Conservation (phyloP, 2,888 invertebrate genomes). For the Drosophila percnosoma region DNA sequence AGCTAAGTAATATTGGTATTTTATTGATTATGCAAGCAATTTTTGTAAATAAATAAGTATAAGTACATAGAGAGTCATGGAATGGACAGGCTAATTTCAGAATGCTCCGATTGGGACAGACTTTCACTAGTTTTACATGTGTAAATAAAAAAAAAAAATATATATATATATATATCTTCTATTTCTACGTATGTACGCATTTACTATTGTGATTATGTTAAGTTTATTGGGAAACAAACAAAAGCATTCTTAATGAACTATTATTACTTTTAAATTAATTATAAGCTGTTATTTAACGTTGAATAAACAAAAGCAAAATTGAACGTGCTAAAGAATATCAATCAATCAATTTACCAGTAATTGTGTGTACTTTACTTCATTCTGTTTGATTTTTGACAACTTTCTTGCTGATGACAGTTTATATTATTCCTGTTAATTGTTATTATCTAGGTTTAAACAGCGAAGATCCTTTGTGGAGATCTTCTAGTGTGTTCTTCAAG, state of each 20-base stretch:
- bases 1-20: background rate
- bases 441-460: background rate
- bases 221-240: constrained; percentile 42
- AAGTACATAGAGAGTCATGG: constrained; percentile 10
- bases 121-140: constrained; percentile 32
- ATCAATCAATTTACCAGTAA: background rate
- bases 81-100: constrained; percentile 5
- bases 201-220: constrained; percentile 53
- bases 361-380: background rate
- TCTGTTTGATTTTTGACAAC: background rate
- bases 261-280: constrained; percentile 44
- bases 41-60: constrained; percentile 39
- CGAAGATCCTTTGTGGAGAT: background rate
- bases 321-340: constrained; percentile 19
- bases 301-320: constrained; percentile 43
- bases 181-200: constrained; percentile 43
- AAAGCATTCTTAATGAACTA: constrained; percentile 36
- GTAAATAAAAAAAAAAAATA: constrained; percentile 36
- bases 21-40: constrained; percentile 13
- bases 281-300: constrained; percentile 49
- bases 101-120: constrained; percentile 28
- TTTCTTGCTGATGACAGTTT: background rate
- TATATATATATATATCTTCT: background rate
- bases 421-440: background rate
- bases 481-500: background rate